phyloP scores from a whole-genome alignment of 2,888 invertebrate species.

The Cephalotes varians region DNA sequence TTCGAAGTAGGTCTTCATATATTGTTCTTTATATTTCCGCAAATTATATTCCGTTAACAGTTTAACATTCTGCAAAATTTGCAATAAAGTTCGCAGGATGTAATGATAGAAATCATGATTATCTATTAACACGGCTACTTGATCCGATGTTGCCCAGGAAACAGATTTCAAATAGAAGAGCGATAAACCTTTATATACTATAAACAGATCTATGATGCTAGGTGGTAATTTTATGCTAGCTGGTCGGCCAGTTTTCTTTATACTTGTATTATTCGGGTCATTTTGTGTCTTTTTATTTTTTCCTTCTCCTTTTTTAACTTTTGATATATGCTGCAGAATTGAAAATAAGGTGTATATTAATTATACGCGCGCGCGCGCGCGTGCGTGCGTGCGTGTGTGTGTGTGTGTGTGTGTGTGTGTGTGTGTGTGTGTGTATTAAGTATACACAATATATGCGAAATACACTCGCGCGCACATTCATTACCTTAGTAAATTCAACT shows the following conservation, averaged over 20 bases:
- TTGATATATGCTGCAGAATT: constrained; percentile 72
- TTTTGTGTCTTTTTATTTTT: constrained; percentile 84
- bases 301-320: constrained; percentile 85
- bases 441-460: background rate
- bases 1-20: constrained; percentile 82
- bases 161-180: constrained; percentile 87
- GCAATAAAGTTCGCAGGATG: constrained; percentile 86
- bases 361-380: too few species aligned
- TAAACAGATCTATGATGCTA: constrained; percentile 86
- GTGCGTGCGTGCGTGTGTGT: too few species aligned
- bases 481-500: constrained; percentile 88
- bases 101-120: constrained; percentile 88
- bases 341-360: constrained; percentile 16
- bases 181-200: constrained; percentile 84
- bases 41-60: constrained; percentile 80
- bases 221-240: constrained; percentile 84
- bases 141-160: constrained; percentile 87
- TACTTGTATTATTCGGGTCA: constrained; percentile 81
- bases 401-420: too few species aligned
- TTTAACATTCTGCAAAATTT: constrained; percentile 84
- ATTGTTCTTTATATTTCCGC: constrained; percentile 75
- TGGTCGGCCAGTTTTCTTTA: constrained; percentile 75
- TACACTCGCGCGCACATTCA: too few species aligned
- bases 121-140: constrained; percentile 86
- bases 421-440: too few species aligned